phyloP scores from a whole-genome alignment of 1,140 invertebrate genomes.

The Orius insidiosus region DNA sequence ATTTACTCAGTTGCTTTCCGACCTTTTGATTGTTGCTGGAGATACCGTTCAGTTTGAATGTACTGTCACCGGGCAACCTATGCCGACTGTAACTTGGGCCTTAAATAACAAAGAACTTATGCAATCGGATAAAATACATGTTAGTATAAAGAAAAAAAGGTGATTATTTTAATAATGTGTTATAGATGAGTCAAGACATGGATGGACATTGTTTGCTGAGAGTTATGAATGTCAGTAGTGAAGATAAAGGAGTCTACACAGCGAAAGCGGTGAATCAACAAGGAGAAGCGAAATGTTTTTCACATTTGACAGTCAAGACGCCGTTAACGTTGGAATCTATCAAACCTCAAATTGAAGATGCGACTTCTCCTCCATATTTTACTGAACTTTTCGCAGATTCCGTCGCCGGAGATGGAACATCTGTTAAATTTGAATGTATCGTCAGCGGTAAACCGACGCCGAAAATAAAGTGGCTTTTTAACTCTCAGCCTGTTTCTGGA shows the following conservation, averaged over 20 bases:
- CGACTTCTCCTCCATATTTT: constrained; percentile 40
- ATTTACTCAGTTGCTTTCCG: constrained; percentile 50
- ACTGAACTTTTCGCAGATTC: constrained; percentile 43
- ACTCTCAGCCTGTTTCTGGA: constrained; percentile 47
- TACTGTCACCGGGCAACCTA: constrained; percentile 49
- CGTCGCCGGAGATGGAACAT: constrained; percentile 30
- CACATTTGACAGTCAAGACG: constrained; percentile 52
- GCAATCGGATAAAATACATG: constrained; percentile 32
- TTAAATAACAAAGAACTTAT: constrained; percentile 46
- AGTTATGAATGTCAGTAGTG: constrained; percentile 34
- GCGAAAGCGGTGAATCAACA: constrained; percentile 49
- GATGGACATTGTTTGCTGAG: constrained; percentile 37
- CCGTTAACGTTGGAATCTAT: constrained; percentile 15
- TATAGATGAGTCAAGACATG: constrained; percentile 28
- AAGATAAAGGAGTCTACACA: constrained; percentile 59
- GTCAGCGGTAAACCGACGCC: constrained; percentile 52
- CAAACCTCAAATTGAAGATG: constrained; percentile 27
- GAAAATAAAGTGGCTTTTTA: constrained; percentile 57
- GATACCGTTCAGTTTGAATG: constrained; percentile 55
- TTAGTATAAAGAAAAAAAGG: constrained; percentile 17
- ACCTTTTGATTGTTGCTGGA: constrained; percentile 45
- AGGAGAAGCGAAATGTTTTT: constrained; percentile 67
- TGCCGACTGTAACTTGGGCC: constrained; percentile 52
- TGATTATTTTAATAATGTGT: constrained; percentile 5
- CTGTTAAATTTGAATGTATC: constrained; percentile 51